Base-by-base conservation (phyloP, 2,113 vertebrate genomes). In the Cairina moschata region DNA sequence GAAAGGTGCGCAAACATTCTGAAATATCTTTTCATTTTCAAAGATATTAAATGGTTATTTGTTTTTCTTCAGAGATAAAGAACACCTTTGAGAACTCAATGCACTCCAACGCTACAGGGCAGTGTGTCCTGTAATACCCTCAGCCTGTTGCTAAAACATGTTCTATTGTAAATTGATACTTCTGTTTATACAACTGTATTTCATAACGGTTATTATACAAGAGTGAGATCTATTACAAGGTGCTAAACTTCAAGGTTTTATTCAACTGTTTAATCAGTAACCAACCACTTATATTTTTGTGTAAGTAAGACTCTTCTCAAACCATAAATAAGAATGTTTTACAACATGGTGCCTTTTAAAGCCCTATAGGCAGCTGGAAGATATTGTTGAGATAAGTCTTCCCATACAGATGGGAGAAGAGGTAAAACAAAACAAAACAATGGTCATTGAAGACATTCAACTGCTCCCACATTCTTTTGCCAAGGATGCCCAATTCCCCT, bases 141-240 rank as follows among this genome's bases (percentile, higher is more conserved):
- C 80, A 36, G 74, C 18, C n/a, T 69, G 56, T 94, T 94, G 95
- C 34, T 92, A 84, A 92, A 91, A 31, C n/a, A 42, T 31, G 34
- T 91, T 82, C 88, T 52, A 86, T 9, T 88, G 93, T 75, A 89
- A 94, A 85, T 63, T 67, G 90, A 94, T 79, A 86, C 46, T 75
- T 85, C 67, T 89, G 74, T 72, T 94, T 34, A 42, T 82, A 93
- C 90, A 79, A 86, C 73, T 62, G 31, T 20, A 71, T 95, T 96
- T 94, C 69, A 7, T 92, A 94, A 84, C 23, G 18, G 36, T 73
- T 31, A n/a, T 89, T 95, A 96, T 2, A 73, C 50, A 91, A 84
- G 28, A 79, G 25, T 28, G 88, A 65, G 44, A 78, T 32, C 66
- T 68, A 29, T 31, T 31, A 21, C 38, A 2, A 78, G 86, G 72